Percentiles rank a stretch among this genome's conserved stretches.
These are phyloP conservation scores for Emydoidea blandingii DNA, from an alignment of 2,797 vertebrate species.

Conservation along the genomic window DNA sequence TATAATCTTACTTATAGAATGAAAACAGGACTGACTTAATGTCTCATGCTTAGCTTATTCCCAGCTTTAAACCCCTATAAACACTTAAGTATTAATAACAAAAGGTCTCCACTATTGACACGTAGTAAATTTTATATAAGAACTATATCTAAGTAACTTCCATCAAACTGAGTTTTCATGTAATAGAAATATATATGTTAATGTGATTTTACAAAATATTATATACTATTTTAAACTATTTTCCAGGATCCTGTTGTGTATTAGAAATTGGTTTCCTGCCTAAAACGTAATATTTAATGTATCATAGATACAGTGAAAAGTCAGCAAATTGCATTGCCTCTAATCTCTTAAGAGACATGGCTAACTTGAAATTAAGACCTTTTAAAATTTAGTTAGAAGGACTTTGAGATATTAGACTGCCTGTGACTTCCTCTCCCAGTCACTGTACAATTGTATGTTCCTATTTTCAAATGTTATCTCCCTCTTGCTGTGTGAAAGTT, in stretches of 20 bases:
- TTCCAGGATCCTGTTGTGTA: background rate
- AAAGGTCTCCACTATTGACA: background rate
- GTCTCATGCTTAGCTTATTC: background rate
- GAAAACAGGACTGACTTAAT: background rate
- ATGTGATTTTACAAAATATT: slow-evolving; percentile 1
- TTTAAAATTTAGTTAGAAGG: background rate
- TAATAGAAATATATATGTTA: background rate
- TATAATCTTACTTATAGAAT: background rate
- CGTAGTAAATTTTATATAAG: background rate
- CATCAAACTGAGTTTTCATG: background rate
- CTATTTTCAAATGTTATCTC: slow-evolving; percentile 7
- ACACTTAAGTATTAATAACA: background rate
- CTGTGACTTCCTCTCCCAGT: background rate
- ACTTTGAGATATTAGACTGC: background rate
- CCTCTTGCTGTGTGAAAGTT: background rate
- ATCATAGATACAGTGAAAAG: background rate
- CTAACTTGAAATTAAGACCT: background rate
- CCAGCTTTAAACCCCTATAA: background rate
- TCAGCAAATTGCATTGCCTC: background rate
- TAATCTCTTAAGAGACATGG: background rate
- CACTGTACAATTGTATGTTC: background rate
- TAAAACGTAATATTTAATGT: background rate
- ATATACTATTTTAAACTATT: background rate
- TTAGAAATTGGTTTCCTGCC: background rate
- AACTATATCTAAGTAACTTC: background rate